Base-by-base conservation (phyloP, 2,888 invertebrate species). In the Abrostola triplasia region DNA sequence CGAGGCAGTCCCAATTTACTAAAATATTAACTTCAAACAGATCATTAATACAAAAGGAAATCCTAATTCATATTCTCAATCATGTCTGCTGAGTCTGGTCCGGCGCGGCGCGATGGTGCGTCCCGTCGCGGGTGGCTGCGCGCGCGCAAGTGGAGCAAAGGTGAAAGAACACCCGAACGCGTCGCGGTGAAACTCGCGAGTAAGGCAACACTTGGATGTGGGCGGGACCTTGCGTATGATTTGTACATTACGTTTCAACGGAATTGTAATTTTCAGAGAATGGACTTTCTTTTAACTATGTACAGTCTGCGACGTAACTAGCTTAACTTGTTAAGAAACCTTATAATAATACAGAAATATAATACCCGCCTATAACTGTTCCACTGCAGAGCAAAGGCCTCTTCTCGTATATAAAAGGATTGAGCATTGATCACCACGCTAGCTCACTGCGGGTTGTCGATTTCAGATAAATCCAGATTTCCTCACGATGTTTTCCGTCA, bases 111-210 rank as follows among this genome's bases (percentile, higher is more conserved):
- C 84, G 85, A 88, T 89, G 89, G 88, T 85, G 89, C 89, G 88
- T 90, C 82, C 73, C 77, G 92, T 89, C 87, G 86, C 88, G 93
- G 91, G 87, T 90, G 90, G 92, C 81, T 87, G 91, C 73, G 59
- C 83, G 57, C 83, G 64, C 79, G 79, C 89, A 93, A 87, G 83
- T 93, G 83, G 94, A 90, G 89, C 94, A 93, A 91, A 94, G 94
- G 93, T 94, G 93, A 94, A 93, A 94, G 94, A 94, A 90, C 89
- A 90, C 67, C 67, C 58, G 68, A 59, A 65, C 76, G 73, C 77
- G 70, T 68, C 74, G 74, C 72, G 72, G 73, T 76, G 84, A 82
- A 83, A 83, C 76, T 67, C 59, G 62, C 56, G 55, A 58, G 41
- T 38, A 47, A 12, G 47, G 41, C 13, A 41, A 41, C n/a, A 42